phyloP scores from a whole-genome alignment of 1,140 invertebrate genomes.

The Tetramorium alpestre region DNA sequence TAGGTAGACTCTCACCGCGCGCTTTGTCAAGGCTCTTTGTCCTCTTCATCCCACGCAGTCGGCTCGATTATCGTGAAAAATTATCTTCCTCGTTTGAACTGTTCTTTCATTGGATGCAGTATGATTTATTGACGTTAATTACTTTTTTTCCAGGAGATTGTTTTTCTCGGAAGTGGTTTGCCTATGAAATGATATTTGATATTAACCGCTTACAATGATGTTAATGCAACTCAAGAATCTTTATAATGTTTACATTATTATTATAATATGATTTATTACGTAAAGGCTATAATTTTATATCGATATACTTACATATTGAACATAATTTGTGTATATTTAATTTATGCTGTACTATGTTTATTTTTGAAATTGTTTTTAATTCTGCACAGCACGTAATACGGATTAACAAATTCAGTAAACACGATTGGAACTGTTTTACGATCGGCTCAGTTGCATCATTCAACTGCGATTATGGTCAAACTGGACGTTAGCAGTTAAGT shows the following conservation, averaged over 20 bases:
- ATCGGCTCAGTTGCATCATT: not conserved
- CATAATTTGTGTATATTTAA: not conserved
- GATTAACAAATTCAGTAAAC: not conserved
- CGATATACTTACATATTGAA: not conserved
- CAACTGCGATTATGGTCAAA: slow-evolving; percentile 46
- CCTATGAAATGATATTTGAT: not conserved
- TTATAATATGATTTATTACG: not conserved
- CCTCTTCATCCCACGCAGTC: not conserved
- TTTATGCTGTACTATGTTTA: not conserved
- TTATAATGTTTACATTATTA: not conserved
- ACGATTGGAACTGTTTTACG: not conserved
- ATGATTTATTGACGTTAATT: not conserved
- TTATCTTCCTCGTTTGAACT: not conserved
- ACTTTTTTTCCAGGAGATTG: not conserved
- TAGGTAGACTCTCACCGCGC: slow-evolving; percentile 15
- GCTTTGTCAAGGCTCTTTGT: not conserved
- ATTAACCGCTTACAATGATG: not conserved
- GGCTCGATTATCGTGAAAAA: not conserved
- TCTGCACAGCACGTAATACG: not conserved
- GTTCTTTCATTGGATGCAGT: not conserved
- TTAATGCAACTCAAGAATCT: not conserved
- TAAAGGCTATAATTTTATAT: not conserved
- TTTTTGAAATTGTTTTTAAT: not conserved
- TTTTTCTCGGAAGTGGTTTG: not conserved
- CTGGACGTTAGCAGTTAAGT: slow-evolving; percentile 33